phyloP scores from a whole-genome alignment of 2,113 vertebrate genomes.

The Miniopterus natalensis region DNA sequence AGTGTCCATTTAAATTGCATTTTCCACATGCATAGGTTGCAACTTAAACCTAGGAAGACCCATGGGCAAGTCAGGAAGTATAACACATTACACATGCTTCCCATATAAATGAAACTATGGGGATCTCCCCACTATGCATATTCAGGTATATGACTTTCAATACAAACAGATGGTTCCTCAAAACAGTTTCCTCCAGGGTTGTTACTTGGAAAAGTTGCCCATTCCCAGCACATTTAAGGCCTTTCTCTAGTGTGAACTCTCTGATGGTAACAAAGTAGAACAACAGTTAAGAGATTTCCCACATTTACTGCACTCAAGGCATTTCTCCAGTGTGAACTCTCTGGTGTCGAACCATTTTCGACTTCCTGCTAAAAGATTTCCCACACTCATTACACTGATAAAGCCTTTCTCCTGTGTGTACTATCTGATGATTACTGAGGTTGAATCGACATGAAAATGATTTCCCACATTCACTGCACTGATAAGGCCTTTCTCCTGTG shows the following conservation, averaged over 20 bases:
- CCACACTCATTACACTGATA: not conserved
- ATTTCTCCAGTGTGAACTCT: not conserved
- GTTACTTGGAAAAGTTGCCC: no score
- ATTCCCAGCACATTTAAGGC: not conserved
- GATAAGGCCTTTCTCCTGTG: not conserved
- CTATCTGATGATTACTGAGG: not conserved
- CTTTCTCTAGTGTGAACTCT: not conserved
- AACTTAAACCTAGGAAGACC: not conserved
- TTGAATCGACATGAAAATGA: not conserved
- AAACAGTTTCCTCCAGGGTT: not conserved
- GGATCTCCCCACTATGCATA: not conserved
- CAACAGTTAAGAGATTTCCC: not conserved
- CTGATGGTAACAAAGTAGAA: not conserved
- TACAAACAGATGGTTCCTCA: not conserved
- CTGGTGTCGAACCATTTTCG: not conserved
- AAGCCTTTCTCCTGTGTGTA: not conserved
- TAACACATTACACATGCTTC: not conserved
- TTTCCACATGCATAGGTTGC: not conserved
- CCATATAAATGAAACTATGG: rapidly evolving
- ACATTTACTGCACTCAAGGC: not conserved
- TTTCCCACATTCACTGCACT: not conserved
- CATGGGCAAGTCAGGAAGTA: not conserved
- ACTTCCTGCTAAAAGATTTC: not conserved
- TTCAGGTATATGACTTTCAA: not conserved
- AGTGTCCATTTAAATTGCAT: not conserved